These are phyloP conservation scores for Orthonyx spaldingii DNA, from an alignment of 2,113 vertebrate species.

Conservation along the genomic window DNA sequence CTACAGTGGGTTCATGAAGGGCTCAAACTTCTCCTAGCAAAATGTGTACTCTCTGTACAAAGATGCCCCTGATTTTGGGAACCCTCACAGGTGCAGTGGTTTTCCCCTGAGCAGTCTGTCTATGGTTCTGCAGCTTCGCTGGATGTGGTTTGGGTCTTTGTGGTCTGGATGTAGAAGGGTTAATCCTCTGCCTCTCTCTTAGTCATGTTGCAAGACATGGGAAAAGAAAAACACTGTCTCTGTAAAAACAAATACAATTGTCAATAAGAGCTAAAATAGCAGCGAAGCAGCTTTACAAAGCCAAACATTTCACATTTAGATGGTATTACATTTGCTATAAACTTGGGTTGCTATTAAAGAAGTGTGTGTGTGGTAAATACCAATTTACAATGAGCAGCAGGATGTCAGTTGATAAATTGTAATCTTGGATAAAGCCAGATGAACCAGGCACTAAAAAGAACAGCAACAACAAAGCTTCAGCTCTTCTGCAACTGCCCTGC, in stretches of 20 bases:
- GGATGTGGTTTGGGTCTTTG: background rate
- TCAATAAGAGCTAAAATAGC: background rate
- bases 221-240: background rate
- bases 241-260: background rate
- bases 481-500: background rate
- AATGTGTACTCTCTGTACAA: background rate
- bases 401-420: background rate
- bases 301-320: background rate
- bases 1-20: background rate
- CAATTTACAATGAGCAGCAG: background rate
- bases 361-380: background rate
- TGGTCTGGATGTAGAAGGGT: background rate
- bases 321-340: background rate
- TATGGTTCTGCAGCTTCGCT: background rate
- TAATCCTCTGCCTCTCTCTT: background rate
- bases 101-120: background rate
- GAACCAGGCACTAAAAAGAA: background rate
- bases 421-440: background rate
- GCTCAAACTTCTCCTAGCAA: background rate
- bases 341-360: background rate
- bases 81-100: background rate
- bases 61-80: background rate
- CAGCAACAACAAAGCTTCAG: background rate
- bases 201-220: background rate
- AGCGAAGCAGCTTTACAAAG: background rate